Conservation (phyloP, 2,113 vertebrate genomes). For the Alethe diademata region DNA sequence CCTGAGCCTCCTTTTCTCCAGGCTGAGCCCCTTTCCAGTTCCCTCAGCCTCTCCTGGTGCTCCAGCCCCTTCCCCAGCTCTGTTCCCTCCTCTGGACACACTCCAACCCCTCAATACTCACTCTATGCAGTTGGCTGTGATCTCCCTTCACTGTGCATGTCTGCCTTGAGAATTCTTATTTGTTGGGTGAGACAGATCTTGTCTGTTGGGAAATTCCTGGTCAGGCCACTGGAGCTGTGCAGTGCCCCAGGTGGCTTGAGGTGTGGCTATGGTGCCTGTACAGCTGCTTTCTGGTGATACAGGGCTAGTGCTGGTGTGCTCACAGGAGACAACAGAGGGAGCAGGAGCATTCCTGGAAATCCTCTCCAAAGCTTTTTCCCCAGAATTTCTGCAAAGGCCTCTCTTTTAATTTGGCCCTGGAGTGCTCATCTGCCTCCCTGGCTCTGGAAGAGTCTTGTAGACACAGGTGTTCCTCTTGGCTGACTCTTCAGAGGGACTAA, state of each 20-base stretch:
- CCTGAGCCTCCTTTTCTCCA: neutral
- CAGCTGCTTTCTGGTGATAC: neutral
- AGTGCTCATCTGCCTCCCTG: neutral
- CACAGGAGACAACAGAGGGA: neutral
- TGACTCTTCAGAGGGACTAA: neutral
- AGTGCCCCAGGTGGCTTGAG: neutral
- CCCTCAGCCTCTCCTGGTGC: fast-evolving
- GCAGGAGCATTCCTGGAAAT: neutral
- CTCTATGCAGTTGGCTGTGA: neutral
- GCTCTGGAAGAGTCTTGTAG: neutral
- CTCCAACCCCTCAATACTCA: neutral
- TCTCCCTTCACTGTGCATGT: neutral
- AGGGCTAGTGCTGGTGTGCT: neutral
- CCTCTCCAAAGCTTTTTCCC: neutral
- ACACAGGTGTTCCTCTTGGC: neutral
- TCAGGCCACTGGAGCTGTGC: neutral
- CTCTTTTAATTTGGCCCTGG: neutral
- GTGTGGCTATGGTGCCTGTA: neutral
- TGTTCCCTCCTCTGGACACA: fast-evolving
- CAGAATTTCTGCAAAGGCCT: neutral
- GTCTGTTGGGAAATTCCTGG: neutral
- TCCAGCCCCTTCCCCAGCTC: neutral
- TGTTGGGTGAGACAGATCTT: neutral
- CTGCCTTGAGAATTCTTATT: neutral
- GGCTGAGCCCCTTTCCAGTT: neutral